phyloP scores from a whole-genome alignment of 30 jellyfish, hydroid and myxozoan genomes.

The Aurelia sp. region DNA sequence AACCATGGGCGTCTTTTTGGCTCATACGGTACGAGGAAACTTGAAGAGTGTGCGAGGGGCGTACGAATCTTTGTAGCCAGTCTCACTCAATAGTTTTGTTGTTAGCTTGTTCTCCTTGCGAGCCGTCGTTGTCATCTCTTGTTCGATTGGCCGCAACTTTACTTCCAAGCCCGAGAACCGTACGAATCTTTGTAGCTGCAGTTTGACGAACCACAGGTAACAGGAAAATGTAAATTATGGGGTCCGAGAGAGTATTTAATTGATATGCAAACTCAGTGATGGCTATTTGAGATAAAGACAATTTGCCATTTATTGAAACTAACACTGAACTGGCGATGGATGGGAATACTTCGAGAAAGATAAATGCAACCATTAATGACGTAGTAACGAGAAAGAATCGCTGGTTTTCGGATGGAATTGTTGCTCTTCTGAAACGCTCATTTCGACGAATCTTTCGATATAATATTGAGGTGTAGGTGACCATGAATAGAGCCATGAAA shows the following conservation, averaged over 20 bases:
- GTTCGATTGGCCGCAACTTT: too few relatives aligned
- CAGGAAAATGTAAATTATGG: not conserved
- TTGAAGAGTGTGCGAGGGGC: too few relatives aligned
- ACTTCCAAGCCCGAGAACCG: too few relatives aligned
- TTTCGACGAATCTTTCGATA: not conserved
- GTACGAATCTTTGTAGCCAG: too few relatives aligned
- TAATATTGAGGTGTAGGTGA: not conserved
- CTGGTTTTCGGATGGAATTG: not conserved
- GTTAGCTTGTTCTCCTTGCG: too few relatives aligned
- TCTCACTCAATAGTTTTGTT: too few relatives aligned
- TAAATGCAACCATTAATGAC: not conserved
- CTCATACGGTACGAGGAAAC: too few relatives aligned
- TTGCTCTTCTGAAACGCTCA: not conserved
- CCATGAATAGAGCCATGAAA: not conserved
- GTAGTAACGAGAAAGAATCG: not conserved
- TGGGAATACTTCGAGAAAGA: not conserved
- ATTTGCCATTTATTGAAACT: not conserved
- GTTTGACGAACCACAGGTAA: not conserved
- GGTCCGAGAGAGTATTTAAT: not conserved
- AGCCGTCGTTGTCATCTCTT: too few relatives aligned
- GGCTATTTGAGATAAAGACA: not conserved
- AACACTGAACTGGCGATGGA: not conserved
- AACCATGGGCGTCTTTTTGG: too few relatives aligned
- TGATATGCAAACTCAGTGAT: not conserved
- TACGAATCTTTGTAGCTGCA: not conserved